phyloP scores from a whole-genome alignment of 1,140 invertebrate species.

The Drosophila lini region DNA sequence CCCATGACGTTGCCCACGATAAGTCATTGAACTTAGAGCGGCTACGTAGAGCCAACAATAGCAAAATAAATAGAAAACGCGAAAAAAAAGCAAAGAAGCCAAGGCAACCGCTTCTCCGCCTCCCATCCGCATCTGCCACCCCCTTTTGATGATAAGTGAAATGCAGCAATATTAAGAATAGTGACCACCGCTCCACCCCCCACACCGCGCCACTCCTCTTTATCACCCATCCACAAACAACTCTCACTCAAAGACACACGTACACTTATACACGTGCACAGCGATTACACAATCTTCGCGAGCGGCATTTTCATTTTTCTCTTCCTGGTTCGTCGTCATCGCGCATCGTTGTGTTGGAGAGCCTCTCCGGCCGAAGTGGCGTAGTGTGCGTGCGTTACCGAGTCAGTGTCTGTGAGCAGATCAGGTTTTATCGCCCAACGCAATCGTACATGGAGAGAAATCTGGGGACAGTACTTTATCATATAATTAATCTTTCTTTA shows the following conservation, averaged over 20 bases:
- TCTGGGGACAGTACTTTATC: no score
- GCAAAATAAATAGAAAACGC: slow-evolving; percentile 66
- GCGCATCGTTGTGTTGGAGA: slow-evolving; percentile 45
- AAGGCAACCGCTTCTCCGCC: slow-evolving; percentile 22
- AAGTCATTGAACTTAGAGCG: slow-evolving; percentile 80
- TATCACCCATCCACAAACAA: slow-evolving; percentile 52
- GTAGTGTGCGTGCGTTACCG: slow-evolving; percentile 30
- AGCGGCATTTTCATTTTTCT: slow-evolving; percentile 82
- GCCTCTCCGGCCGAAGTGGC: slow-evolving; percentile 18
- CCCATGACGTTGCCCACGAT: slow-evolving; percentile 72
- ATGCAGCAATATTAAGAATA: slow-evolving; percentile 64
- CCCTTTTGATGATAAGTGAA: slow-evolving; percentile 71
- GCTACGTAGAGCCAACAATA: slow-evolving; percentile 46
- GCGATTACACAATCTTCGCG: slow-evolving; percentile 78
- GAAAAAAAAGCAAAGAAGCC: slow-evolving; percentile 44
- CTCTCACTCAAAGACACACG: slow-evolving; percentile 66
- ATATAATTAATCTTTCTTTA: not conserved
- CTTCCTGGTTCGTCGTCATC: slow-evolving; percentile 78
- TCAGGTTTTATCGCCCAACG: slow-evolving; percentile 78
- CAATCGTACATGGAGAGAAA: slow-evolving; percentile 58
- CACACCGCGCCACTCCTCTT: not conserved
- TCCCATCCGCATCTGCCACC: not conserved
- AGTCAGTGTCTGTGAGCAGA: slow-evolving; percentile 45
- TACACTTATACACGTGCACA: slow-evolving; percentile 38
- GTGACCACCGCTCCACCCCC: slow-evolving; percentile 18